phyloP scores from a whole-genome alignment of 2,797 vertebrate species.

The Epinephelus awoara region DNA sequence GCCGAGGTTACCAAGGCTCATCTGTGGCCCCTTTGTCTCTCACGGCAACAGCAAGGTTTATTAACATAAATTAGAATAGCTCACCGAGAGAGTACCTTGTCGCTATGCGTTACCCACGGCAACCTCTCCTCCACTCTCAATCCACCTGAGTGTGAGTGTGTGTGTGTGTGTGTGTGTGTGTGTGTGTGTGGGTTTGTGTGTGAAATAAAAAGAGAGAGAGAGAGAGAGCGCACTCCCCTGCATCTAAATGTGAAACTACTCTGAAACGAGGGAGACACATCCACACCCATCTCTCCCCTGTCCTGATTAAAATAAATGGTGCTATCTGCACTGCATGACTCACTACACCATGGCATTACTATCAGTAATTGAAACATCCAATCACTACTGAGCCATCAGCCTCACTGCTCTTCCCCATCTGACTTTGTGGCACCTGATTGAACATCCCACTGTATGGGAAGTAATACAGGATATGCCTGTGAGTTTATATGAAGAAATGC shows the following conservation, averaged over 20 bases:
- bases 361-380: slow-evolving; percentile 88
- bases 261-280: slow-evolving; percentile 80
- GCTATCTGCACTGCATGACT: slow-evolving; percentile 87
- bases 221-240: slow-evolving; percentile 67
- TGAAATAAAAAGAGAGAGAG: slow-evolving; percentile 49
- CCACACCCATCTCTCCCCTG: slow-evolving; percentile 83
- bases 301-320: slow-evolving; percentile 88
- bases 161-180: slow-evolving; percentile 35
- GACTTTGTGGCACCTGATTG: slow-evolving; percentile 82
- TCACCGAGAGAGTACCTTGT: slow-evolving; percentile 85
- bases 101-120: slow-evolving; percentile 85
- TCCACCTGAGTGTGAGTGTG: slow-evolving; percentile 74
- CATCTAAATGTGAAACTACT: slow-evolving; percentile 84
- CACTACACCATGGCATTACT: slow-evolving; percentile 86
- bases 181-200: slow-evolving; percentile 41
- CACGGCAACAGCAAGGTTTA: slow-evolving; percentile 83
- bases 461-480: slow-evolving; percentile 74
- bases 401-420: slow-evolving; percentile 80
- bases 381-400: slow-evolving; percentile 84
- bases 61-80: slow-evolving; percentile 90
- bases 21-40: slow-evolving; percentile 87
- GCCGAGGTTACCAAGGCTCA: slow-evolving; percentile 84
- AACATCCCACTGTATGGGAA: slow-evolving; percentile 76
- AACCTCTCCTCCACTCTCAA: slow-evolving; percentile 82
- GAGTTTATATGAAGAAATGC: slow-evolving; percentile 59